These are phyloP conservation scores for Stichopus horrens DNA, from an alignment of 53 echinoderm and acorn worm species.

Conservation along the genomic window DNA sequence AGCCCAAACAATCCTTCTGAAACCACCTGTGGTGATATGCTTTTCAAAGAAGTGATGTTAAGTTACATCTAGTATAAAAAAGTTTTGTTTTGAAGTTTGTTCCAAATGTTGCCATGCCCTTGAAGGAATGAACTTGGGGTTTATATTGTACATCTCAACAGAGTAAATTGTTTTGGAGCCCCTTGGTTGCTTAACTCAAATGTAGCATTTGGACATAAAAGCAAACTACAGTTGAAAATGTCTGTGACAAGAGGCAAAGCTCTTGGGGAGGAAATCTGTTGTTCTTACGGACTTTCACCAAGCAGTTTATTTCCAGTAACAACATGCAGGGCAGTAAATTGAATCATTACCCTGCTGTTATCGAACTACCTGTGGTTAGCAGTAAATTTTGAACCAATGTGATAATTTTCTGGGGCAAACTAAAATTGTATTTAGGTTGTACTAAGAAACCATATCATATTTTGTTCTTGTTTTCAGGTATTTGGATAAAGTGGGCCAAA, in stretches of 20 bases:
- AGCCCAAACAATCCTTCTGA: too few species aligned
- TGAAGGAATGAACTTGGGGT: neutral
- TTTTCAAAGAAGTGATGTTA: neutral
- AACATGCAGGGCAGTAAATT: conserved; percentile 3
- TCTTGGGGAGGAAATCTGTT: neutral
- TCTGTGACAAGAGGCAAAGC: neutral
- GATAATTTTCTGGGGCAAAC: neutral
- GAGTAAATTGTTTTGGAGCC: neutral
- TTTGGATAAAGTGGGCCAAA: neutral
- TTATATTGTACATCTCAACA: neutral
- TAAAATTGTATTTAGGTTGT: neutral
- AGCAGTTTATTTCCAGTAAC: conserved; percentile 3
- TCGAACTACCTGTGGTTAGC: neutral
- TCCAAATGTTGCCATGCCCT: neutral
- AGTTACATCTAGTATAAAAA: neutral
- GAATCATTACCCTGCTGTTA: conserved; percentile 3
- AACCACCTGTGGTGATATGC: too few species aligned
- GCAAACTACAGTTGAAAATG: neutral
- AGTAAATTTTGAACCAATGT: neutral
- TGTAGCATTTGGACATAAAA: neutral
- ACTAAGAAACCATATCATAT: too few species aligned
- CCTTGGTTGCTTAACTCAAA: neutral
- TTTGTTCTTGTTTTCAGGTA: neutral
- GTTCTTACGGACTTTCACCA: neutral
- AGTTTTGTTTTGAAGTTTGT: neutral